Evolutionary conservation across 2,797 vertebrate species (phyloP).

Genomic region (Pipistrellus pipistrellus): DNA sequence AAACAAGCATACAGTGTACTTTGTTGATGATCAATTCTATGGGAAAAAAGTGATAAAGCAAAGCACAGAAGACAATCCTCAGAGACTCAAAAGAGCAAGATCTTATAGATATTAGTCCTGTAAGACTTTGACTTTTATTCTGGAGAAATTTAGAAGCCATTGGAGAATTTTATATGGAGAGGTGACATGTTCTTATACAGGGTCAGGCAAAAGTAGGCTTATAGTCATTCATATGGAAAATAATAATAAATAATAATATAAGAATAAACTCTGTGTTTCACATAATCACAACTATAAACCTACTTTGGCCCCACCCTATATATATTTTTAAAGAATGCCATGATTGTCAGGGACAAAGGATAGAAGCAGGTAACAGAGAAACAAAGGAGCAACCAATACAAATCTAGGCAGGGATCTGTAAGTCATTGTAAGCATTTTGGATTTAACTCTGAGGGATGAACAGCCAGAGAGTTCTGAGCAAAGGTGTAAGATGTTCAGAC

Average conservation of each 20-base stretch:
- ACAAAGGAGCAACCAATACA: background rate
- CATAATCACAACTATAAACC: background rate
- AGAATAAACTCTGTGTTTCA: background rate
- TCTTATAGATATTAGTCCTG: background rate
- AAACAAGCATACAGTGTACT: background rate
- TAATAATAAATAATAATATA: background rate
- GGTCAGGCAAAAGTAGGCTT: background rate
- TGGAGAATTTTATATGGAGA: background rate
- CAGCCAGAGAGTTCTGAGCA: background rate
- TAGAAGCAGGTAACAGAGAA: slow-evolving; percentile 6
- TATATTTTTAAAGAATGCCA: background rate
- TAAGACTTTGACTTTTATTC: background rate
- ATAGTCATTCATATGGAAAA: background rate
- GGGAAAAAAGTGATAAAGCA: background rate
- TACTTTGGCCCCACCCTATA: background rate
- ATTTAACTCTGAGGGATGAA: background rate
- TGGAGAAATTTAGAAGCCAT: background rate
- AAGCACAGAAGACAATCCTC: background rate
- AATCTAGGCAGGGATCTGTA: background rate
- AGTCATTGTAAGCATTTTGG: background rate
- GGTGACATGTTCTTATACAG: background rate
- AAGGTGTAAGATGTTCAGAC: background rate
- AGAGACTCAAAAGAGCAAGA: background rate
- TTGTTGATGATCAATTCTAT: background rate
- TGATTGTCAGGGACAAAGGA: background rate